phyloP scores from a whole-genome alignment of 2,888 invertebrate genomes.

The Atethmia centrago region DNA sequence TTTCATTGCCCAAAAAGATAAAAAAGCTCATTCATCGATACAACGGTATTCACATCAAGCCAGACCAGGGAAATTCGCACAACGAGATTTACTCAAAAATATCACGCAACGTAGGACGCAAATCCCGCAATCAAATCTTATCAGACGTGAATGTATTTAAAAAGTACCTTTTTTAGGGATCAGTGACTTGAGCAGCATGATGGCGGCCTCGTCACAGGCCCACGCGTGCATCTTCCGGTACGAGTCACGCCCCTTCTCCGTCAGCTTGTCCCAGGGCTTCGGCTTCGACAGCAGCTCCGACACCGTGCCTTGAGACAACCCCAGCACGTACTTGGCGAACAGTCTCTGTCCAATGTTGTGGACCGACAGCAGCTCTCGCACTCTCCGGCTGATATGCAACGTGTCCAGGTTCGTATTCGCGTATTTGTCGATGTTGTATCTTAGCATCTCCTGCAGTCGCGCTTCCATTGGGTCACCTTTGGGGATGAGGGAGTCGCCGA shows the following conservation, averaged over 20 bases:
- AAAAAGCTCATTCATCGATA: not conserved
- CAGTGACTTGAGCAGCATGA: conserved; percentile 98
- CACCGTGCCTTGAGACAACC: conserved; percentile 99
- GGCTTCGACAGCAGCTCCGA: conserved; percentile 99
- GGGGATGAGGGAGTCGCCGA: conserved; percentile 97
- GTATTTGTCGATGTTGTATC: conserved; percentile 99
- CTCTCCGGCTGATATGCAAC: conserved; percentile 97
- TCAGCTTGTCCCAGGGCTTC: conserved; percentile 99
- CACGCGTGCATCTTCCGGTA: conserved; percentile 99
- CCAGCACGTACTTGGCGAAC: conserved; percentile 99
- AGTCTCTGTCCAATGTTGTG: conserved; percentile 99
- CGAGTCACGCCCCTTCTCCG: conserved; percentile 99
- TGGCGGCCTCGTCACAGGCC: conserved; percentile 99
- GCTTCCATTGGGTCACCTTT: conserved; percentile 99
- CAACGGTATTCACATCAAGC: conserved; percentile 52
- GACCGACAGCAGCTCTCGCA: conserved; percentile 97
- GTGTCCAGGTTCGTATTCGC: conserved; percentile 98
- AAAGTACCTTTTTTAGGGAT: conserved; percentile 98
- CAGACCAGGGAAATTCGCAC: conserved; percentile 12
- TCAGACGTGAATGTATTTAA: conserved; percentile 36
- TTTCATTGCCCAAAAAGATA: not conserved
- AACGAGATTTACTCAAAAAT: conserved; percentile 22
- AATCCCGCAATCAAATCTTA: conserved; percentile 41
- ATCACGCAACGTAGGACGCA: conserved; percentile 17
- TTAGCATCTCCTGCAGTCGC: conserved; percentile 97